Evolutionary conservation across 1,140 invertebrate species (phyloP).

Genomic region (Sitophilus oryzae): DNA sequence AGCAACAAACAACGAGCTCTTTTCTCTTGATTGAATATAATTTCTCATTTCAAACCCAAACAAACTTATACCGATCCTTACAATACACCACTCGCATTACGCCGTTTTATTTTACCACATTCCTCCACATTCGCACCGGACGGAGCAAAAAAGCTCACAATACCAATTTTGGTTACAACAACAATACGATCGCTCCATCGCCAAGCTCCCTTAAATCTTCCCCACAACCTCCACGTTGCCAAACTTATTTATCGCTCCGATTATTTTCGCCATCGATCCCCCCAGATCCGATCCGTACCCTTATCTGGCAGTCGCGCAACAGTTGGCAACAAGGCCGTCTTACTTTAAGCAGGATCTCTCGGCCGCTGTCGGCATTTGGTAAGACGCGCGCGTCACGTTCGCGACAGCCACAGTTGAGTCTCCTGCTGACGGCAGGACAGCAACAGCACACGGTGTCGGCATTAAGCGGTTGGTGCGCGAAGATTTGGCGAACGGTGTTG

Average conservation of each 20-base stretch:
- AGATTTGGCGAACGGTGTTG: slow-evolving; percentile 5
- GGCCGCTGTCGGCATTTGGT: slow-evolving; percentile 26
- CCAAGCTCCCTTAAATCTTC: neutral
- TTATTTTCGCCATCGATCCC: neutral
- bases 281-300: slow-evolving; percentile 3
- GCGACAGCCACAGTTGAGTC: slow-evolving; percentile 16
- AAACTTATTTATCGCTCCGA: neutral
- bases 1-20: too few relatives aligned
- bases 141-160: neutral
- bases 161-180: neutral
- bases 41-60: too few relatives aligned
- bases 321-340: slow-evolving; percentile 16
- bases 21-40: too few relatives aligned
- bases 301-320: slow-evolving; percentile 15
- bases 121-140: neutral
- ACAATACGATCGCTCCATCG: neutral
- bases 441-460: slow-evolving; percentile 15
- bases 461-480: slow-evolving; percentile 15
- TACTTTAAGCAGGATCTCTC: slow-evolving; percentile 18
- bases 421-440: slow-evolving; percentile 22
- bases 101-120: too few relatives aligned
- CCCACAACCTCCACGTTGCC: neutral
- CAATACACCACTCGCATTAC: too few relatives aligned
- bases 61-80: too few relatives aligned
- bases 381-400: slow-evolving; percentile 30